These are phyloP conservation scores for Rhagoletis pomonella DNA, from an alignment of 1,140 invertebrate species.

Conservation along the genomic window DNA sequence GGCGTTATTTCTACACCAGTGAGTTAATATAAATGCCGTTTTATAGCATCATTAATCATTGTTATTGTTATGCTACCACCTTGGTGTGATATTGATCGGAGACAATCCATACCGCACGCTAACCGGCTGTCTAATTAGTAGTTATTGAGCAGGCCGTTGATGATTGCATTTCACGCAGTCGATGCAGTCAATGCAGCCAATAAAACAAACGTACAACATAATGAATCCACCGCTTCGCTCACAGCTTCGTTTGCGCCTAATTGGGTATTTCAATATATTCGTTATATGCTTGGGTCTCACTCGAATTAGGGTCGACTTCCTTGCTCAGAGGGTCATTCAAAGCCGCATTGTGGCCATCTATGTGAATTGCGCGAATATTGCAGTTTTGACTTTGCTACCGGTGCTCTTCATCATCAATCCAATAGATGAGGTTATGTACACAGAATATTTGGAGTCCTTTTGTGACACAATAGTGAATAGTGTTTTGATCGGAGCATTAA, in stretches of 20 bases:
- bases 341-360: background rate
- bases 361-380: slow-evolving; percentile 19
- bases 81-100: background rate
- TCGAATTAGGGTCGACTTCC: background rate
- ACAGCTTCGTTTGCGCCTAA: background rate
- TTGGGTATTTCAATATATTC: background rate
- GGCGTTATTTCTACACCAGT: no score
- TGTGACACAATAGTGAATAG: background rate
- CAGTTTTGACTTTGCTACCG: background rate
- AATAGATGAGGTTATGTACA: background rate
- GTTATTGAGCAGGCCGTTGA: no score
- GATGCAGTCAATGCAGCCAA: background rate
- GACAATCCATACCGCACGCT: background rate
- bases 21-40: no score
- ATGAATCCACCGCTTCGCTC: background rate
- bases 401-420: background rate
- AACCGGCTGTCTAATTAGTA: no score
- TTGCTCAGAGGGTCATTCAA: background rate
- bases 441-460: background rate
- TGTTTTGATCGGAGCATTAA: background rate
- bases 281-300: slow-evolving; percentile 14
- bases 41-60: no score
- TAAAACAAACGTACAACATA: background rate
- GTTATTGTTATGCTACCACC: background rate
- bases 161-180: no score